Evolutionary conservation across 2,797 vertebrate genomes (phyloP).

Genomic region (Urosaurus nigricauda): DNA sequence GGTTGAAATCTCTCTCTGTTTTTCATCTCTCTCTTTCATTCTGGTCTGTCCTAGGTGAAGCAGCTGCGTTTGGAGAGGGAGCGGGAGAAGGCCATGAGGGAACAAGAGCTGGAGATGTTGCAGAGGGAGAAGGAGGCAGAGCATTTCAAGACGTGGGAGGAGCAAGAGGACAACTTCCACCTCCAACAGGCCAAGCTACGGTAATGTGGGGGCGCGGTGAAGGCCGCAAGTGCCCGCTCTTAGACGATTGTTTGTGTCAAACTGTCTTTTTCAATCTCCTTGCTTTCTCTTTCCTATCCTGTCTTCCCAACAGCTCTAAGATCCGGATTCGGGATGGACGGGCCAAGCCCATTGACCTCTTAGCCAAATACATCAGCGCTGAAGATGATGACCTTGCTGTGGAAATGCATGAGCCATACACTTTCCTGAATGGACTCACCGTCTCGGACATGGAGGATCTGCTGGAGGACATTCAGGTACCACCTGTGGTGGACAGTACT

Average conservation of each 20-base stretch:
- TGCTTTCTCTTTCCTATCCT: no score
- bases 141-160: conserved; percentile 98
- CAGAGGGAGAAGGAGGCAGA: conserved; percentile 98
- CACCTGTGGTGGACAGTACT: accelerated
- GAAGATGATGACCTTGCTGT: conserved; percentile 96
- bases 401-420: conserved; percentile 98
- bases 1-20: no score
- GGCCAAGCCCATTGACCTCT: conserved; percentile 95
- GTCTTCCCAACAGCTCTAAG: conserved; percentile 86
- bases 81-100: conserved; percentile 95
- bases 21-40: neutral
- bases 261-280: neutral
- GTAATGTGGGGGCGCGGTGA: conserved; percentile 63
- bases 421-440: conserved; percentile 95
- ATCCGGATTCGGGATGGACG: conserved; percentile 96
- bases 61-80: conserved; percentile 95
- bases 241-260: neutral
- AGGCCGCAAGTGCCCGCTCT: neutral
- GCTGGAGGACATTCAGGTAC: conserved; percentile 96
- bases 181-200: conserved; percentile 97
- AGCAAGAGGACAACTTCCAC: conserved; percentile 98
- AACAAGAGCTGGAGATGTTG: conserved; percentile 97
- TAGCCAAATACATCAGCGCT: conserved; percentile 97
- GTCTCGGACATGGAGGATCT: conserved; percentile 98
- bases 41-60: conserved; percentile 85